Percentiles rank a stretch among this genome's conserved stretches.
phyloP scores from a whole-genome alignment of 2,888 invertebrate genomes.

The Amphipyra berbera region DNA sequence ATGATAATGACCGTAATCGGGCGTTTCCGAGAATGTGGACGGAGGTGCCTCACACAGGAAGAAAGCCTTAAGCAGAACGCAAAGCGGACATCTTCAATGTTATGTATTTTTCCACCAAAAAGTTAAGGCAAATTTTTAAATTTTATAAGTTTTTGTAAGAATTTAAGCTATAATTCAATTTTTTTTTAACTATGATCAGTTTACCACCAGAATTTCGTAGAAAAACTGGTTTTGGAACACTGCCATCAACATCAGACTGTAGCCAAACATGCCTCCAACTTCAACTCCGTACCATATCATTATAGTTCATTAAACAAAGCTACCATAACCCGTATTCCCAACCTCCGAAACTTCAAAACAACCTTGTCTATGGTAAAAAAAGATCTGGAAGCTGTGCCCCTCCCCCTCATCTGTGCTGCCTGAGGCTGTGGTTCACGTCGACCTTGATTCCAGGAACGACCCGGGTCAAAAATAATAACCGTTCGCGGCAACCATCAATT shows the following conservation, averaged over 20 bases:
- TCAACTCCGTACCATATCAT: constrained; percentile 53
- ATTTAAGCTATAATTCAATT: background rate
- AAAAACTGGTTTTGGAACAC: constrained; percentile 43
- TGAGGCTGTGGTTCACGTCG: constrained; percentile 68
- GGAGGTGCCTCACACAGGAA: constrained; percentile 50
- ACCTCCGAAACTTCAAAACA: constrained; percentile 61
- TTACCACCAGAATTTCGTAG: constrained; percentile 41
- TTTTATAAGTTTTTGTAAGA: background rate
- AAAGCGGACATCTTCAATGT: constrained; percentile 27
- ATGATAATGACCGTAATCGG: constrained; percentile 60
- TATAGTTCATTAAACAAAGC: constrained; percentile 63
- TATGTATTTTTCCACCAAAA: constrained; percentile 29
- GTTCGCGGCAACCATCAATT: constrained; percentile 77
- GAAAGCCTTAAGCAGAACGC: constrained; percentile 43
- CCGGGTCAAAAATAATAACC: constrained; percentile 78
- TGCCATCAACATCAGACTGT: constrained; percentile 40
- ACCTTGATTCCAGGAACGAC: constrained; percentile 78
- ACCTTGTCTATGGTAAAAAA: constrained; percentile 66
- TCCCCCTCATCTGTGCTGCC: constrained; percentile 77
- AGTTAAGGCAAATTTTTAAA: constrained; percentile 22
- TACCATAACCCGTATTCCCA: constrained; percentile 56
- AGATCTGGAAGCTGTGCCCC: constrained; percentile 73
- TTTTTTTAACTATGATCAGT: background rate
- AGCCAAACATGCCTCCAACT: constrained; percentile 53
- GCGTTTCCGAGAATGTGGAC: constrained; percentile 59